Base-by-base conservation (phyloP, 92 coral and sea anemone species). In the Paragorgia papillata region DNA sequence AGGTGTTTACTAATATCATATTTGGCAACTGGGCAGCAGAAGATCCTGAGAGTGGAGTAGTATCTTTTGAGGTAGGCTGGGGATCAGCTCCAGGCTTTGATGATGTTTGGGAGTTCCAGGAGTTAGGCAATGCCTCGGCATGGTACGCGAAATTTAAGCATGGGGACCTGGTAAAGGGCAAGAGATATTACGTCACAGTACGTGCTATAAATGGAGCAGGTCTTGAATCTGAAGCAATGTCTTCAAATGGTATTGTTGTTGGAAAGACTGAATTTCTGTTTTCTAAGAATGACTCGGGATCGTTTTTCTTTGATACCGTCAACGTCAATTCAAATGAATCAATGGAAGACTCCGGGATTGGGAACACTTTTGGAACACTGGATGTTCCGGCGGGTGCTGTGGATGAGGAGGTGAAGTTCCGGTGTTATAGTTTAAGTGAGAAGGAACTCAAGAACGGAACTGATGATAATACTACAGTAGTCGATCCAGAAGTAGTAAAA, bases 51-150 rank as follows among this genome's bases (percentile, higher is more conserved):
- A 94, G 98, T 71, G 97, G 83, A 21, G 80, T 94, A 29, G 86
- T 83, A 41, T 94, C 98, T 26, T 94, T 85, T 83, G 98, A 94
- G 55, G 90, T 94, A 30, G 98, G 90, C 78, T 94, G 98, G 98
- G 98, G 98, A 17, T 88, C 92, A 24, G 89, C 97, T 7, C 97
- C 97, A 58, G 92, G 92, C 9, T 61, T 75, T 9, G 82, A 79
- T 14, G 88, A 94, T 62, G 57, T 88, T 18, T 84, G 78, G 65
- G 91, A 86, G 1, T 93, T 75, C 57, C 97, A 88, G 58, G 98
- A 94, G 79, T 82, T 94, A 17, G 96, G 97, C 24, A 90, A 94
- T 68, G 90, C 95, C 14, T 84, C 95, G 1, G 90, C 88, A 44
- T 94, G 93, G 90, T 86, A 85, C 32, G 97, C 97, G 18, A 88